These are phyloP conservation scores for Polypterus bichir DNA, from an alignment of 2,113 vertebrate genomes.

Conservation along the genomic window DNA sequence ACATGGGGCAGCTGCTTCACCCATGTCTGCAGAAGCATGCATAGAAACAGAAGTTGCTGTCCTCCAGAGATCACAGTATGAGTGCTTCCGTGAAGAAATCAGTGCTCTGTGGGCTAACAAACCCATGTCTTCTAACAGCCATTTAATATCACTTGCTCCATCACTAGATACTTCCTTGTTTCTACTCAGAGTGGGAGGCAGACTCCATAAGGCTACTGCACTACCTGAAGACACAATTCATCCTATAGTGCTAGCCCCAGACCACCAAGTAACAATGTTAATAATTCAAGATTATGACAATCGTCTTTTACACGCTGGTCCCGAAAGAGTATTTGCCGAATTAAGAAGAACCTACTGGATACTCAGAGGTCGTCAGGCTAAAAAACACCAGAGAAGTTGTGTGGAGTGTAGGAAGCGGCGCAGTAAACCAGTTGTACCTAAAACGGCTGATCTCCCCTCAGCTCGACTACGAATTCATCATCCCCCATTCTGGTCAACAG, in stretches of 20 bases:
- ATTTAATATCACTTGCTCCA: constrained; percentile 2
- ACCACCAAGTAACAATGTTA: not conserved
- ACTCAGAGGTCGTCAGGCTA: constrained; percentile 4
- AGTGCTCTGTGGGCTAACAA: constrained; percentile 1
- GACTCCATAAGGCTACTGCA: not conserved
- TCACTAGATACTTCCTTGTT: not conserved
- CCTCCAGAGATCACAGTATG: constrained; percentile 2
- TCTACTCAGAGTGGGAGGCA: constrained; percentile 7
- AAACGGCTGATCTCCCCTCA: constrained; percentile 14
- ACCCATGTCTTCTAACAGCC: constrained; percentile 1
- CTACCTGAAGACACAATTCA: not conserved
- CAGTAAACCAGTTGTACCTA: not conserved
- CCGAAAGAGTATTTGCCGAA: constrained; percentile 8
- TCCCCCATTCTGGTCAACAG: constrained; percentile 12
- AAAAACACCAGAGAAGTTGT: constrained; percentile 5
- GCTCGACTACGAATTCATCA: not conserved
- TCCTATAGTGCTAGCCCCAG: constrained; percentile 11
- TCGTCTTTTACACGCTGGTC: constrained; percentile 1
- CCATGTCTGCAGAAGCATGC: constrained; percentile 1
- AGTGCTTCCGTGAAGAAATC: constrained; percentile 4
- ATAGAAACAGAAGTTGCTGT: not conserved
- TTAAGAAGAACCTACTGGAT: constrained; percentile 12
- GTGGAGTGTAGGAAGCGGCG: constrained; percentile 3
- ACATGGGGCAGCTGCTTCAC: too few relatives aligned
- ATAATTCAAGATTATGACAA: constrained; percentile 9